Evolutionary conservation across 2,888 invertebrate species (phyloP).

Genomic region (Lasioglossum marginatum): DNA sequence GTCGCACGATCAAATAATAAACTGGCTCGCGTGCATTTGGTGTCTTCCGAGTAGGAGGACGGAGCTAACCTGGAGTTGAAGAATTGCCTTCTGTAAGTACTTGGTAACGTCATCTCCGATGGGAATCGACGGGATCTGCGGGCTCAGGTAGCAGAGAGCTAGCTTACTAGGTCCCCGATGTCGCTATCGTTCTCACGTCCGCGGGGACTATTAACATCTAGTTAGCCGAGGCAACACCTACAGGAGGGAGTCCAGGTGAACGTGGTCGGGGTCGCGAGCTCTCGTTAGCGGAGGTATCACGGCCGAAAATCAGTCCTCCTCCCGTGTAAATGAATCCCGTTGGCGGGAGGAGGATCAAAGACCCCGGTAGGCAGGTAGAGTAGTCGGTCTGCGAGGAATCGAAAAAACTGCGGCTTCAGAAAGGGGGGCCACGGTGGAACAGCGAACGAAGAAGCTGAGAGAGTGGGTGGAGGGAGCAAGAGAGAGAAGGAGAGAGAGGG

Average conservation of each 20-base stretch:
- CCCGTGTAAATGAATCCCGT: conserved; percentile 72
- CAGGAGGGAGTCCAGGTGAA: neutral
- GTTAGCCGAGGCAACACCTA: conserved; percentile 21
- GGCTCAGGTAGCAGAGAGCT: neutral
- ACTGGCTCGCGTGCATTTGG: neutral
- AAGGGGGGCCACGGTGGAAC: conserved; percentile 21
- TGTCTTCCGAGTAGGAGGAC: neutral
- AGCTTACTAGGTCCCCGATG: neutral
- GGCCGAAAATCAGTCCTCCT: conserved; percentile 59
- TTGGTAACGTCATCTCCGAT: neutral
- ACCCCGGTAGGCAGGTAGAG: conserved; percentile 63
- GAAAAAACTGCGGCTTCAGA: conserved; percentile 34
- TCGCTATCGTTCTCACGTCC: neutral
- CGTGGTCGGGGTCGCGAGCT: conserved; percentile 52
- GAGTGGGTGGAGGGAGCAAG: conserved; percentile 9
- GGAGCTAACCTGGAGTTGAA: too few species aligned
- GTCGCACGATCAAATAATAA: neutral
- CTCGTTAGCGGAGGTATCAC: conserved; percentile 66
- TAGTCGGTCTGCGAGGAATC: conserved; percentile 64
- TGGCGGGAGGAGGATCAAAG: conserved; percentile 72
- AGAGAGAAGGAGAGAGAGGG: neutral
- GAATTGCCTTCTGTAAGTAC: too few species aligned
- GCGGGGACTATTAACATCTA: conserved; percentile 3
- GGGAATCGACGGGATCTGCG: neutral
- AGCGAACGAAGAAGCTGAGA: conserved; percentile 8